Conservation (phyloP, 2,888 invertebrate species). For the Sesia bembeciformis region DNA sequence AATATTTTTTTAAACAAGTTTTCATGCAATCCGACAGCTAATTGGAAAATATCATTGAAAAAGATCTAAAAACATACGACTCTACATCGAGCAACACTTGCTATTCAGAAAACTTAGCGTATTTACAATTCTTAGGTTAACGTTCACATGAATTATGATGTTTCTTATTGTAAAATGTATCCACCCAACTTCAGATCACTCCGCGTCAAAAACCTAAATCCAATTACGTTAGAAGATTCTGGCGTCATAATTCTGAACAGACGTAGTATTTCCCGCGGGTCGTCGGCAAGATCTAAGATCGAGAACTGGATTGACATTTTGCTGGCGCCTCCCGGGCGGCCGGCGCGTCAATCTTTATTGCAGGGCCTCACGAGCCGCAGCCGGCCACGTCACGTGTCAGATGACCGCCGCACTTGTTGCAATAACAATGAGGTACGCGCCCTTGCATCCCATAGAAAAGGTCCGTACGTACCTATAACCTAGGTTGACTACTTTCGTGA, state of each 20-base stretch:
- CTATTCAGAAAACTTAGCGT: no score
- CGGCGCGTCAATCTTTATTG: conserved; percentile 61
- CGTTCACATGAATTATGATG: no score
- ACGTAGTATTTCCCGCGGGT: conserved; percentile 32
- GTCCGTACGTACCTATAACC: not conserved
- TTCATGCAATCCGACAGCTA: no score
- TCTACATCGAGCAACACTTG: no score
- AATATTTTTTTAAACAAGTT: no score
- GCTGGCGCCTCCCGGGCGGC: conserved; percentile 32
- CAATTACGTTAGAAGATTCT: not conserved
- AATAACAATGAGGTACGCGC: conserved; percentile 17
- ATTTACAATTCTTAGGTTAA: no score
- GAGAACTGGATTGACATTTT: conserved; percentile 58
- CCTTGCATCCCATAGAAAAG: not conserved
- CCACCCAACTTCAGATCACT: not conserved
- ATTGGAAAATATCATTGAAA: no score
- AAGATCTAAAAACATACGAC: no score
- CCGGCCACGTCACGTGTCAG: conserved; percentile 29
- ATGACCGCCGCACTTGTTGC: conserved; percentile 26
- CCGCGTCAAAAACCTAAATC: not conserved
- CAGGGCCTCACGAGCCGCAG: conserved; percentile 13
- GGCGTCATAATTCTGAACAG: conserved; percentile 11
- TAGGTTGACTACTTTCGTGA: not conserved
- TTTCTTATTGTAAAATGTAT: not conserved
- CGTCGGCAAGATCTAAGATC: conserved; percentile 46